A percentile compares a stretch with the other conserved stretches of the same genome.
phyloP scores from a whole-genome alignment of 2,797 vertebrate species.

The Linurgus olivaceus region DNA sequence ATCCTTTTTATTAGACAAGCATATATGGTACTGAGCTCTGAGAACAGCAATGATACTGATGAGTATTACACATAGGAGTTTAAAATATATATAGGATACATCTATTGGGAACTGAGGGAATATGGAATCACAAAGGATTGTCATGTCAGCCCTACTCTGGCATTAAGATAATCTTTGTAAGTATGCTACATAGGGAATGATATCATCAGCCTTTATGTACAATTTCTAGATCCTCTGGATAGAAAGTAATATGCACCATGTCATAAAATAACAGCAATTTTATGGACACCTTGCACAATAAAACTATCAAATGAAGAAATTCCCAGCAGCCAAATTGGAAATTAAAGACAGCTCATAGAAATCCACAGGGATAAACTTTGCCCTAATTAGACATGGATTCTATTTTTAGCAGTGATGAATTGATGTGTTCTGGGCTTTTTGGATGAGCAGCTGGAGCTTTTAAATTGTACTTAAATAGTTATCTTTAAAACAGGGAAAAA shows the following conservation, averaged over 20 bases:
- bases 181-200: background rate
- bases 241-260: background rate
- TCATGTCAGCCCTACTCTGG: background rate
- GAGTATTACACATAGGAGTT: background rate
- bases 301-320: background rate
- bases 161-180: background rate
- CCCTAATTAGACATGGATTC: background rate
- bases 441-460: background rate
- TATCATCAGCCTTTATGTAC: background rate
- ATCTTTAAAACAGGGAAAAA: background rate
- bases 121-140: background rate
- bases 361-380: background rate
- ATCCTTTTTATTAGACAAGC: background rate
- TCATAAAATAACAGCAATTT: background rate
- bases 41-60: background rate
- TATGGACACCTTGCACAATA: background rate
- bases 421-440: background rate
- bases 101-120: background rate
- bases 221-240: background rate
- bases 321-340: background rate
- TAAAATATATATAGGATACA: background rate
- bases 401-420: background rate
- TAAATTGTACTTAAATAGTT: background rate
- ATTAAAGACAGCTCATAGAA: conserved; percentile 8
- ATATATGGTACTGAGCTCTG: background rate